phyloP scores from a whole-genome alignment of 2,888 invertebrate species.

The Drosophila mulleri region DNA sequence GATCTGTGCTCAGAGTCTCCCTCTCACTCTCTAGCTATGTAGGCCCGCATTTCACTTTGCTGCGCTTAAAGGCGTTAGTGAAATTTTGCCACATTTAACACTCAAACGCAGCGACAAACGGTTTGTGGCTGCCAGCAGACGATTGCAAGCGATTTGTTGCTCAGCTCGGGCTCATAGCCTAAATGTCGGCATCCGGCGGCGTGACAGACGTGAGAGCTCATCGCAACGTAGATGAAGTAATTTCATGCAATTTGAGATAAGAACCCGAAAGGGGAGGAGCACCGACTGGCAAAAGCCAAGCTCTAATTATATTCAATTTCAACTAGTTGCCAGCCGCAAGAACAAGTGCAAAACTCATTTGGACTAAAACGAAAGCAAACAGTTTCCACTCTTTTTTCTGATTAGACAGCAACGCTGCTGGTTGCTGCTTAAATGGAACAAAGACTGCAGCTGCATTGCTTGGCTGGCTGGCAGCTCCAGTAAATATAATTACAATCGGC shows the following conservation, averaged over 20 bases:
- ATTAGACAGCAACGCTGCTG: slow-evolving; percentile 43
- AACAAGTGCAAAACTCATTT: slow-evolving; percentile 67
- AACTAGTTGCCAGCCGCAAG: slow-evolving; percentile 39
- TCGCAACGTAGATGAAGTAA: slow-evolving; percentile 62
- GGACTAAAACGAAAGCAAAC: slow-evolving; percentile 70
- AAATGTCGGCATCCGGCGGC: slow-evolving; percentile 80
- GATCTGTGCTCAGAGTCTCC: slow-evolving; percentile 17
- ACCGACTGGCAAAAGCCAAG: slow-evolving; percentile 18
- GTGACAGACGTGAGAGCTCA: slow-evolving; percentile 44
- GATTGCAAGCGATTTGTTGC: slow-evolving; percentile 16
- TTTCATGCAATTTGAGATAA: slow-evolving; percentile 61
- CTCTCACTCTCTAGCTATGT: slow-evolving; percentile 2
- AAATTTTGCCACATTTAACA: slow-evolving; percentile 67
- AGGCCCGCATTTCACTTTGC: slow-evolving; percentile 71
- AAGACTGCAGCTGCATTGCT: slow-evolving; percentile 38
- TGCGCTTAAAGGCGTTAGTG: slow-evolving; percentile 66
- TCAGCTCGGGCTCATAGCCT: slow-evolving; percentile 44
- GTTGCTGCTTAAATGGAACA: slow-evolving; percentile 65
- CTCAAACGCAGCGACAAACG: slow-evolving; percentile 46
- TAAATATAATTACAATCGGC: slow-evolving; percentile 74
- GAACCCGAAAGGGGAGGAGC: slow-evolving; percentile 1
- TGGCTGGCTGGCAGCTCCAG: slow-evolving; percentile 41
- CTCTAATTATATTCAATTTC: slow-evolving; percentile 74
- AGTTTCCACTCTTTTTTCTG: slow-evolving; percentile 30
- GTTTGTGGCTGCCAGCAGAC: slow-evolving; percentile 25